These are phyloP conservation scores for Rhodophaea formosa DNA, from an alignment of 2,888 invertebrate species.

Conservation along the genomic window DNA sequence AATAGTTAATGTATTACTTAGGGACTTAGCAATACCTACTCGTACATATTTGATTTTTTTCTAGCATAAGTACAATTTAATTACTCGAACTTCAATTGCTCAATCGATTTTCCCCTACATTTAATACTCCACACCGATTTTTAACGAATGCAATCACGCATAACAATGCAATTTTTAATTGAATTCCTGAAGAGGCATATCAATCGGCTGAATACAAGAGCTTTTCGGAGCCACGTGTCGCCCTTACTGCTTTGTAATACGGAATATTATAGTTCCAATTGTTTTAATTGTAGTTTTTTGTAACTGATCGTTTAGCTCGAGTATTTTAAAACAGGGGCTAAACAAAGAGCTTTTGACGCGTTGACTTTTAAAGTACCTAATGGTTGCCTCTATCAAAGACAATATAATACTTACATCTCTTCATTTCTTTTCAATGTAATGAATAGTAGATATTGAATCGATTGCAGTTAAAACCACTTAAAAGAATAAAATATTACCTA, in stretches of 20 bases:
- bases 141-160: slow-evolving; percentile 1
- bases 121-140: not conserved
- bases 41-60: too few relatives aligned
- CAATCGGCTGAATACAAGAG: slow-evolving; percentile 11
- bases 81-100: not conserved
- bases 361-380: not conserved
- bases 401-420: too few relatives aligned
- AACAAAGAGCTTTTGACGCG: slow-evolving; percentile 1
- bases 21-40: too few relatives aligned
- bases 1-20: too few relatives aligned
- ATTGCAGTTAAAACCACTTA: too few relatives aligned
- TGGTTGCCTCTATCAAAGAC: not conserved
- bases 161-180: slow-evolving; percentile 15
- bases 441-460: too few relatives aligned
- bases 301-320: slow-evolving; percentile 10
- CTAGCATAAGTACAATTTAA: too few relatives aligned
- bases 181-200: slow-evolving; percentile 9
- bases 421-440: too few relatives aligned
- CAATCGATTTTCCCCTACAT: not conserved
- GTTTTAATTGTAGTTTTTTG: slow-evolving; percentile 1
- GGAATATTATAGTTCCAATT: slow-evolving; percentile 11
- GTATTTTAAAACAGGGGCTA: not conserved
- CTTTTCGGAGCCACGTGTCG: slow-evolving; percentile 4
- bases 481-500: too few relatives aligned
- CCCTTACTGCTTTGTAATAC: slow-evolving; percentile 2